Base-by-base conservation (phyloP, 1,140 invertebrate species). In the Druon quercuslanigerum region DNA sequence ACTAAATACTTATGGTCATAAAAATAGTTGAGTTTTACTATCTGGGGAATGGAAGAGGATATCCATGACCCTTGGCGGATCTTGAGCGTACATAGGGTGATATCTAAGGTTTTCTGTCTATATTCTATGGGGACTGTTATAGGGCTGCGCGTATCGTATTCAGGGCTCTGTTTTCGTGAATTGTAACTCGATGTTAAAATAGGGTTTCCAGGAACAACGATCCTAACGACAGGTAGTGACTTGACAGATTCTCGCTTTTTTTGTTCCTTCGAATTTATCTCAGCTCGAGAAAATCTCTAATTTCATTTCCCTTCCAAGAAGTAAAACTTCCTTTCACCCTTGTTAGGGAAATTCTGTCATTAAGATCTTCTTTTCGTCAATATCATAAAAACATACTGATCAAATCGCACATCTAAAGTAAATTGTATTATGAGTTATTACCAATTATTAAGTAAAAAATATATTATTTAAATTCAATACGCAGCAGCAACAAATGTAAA, bases 101-200 rank as follows among this genome's bases (percentile, higher is more conserved):
- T 77, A 76, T 72, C 66, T 50, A 57, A 76, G 75, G 66, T 74
- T 77, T 71, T 77, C 54, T 71, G 19, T 71, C 19, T 66, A 50
- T 20, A 71, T 19, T 71, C 19, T 66, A 50, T 20, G 73, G 73
- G 75, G 33, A 72, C 83, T 71, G 72, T 88, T 84, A 71, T 88
- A 87, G 57, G 87, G 87, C 84, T 88, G 86, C 87, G 70, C 81
- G 75, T 88, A 86, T 88, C 87, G 77, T 79, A 75, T 87, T 87
- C 82, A 77, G 73, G 79, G 79, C 71, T 17, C 84, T 83, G 77
- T 86, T 88, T 88, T 88, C 81, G 85, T 83, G 82, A 88, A 87
- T 86, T 79, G 85, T 88, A 87, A 85, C 81, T 87, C 80, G 82
- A 83, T 80, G 85, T 87, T 79, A 73, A 80, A 56, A 84, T 86